Evolutionary conservation across 2,113 vertebrate species (phyloP), one percentile per base, ranked within the genome.

Genomic region (Chrysemys picta): DNA sequence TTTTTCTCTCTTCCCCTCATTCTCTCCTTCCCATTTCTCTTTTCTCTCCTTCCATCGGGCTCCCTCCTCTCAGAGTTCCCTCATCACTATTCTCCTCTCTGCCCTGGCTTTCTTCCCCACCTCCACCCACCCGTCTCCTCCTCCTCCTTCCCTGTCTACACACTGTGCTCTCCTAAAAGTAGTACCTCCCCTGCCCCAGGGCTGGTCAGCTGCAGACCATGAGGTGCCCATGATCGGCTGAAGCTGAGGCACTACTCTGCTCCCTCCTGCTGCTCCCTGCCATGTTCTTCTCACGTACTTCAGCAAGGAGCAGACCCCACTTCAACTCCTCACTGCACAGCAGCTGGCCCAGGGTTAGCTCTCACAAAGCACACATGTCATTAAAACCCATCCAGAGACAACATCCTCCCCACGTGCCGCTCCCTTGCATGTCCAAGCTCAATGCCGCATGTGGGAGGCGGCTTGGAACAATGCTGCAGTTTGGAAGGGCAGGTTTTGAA

Each of bases 281-380:
- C 62, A 78, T 53, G 56, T 6, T 76, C 90, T 53, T 21, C 38
- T 35, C 52, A 14, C 11, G 29, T 31, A 35, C n/a, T 12, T 65
- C 7, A 49, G 19, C 0, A 0, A 85, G 87, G 49, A 65, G 65
- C 53, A 65, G 78, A 31, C 47, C 79, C 75, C 45, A 9, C 47
- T 83, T 16, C 35, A 14, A 1, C 38, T 25, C 56, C 2, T 0
- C 35, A 24, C 49, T 54, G 27, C 75, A 76, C 0, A 1, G 42
- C 21, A 29, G 62, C 29, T 65, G 62, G 16, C 62, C 62, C 31
- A 29, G 22, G 59, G 10, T 24, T 21, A 62, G 62, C 27, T 31
- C 13, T 7, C 76, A 47, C 53, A 21, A 84, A 85, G 19, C 35
- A 24, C 45, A 3, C n/a, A n/a, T n/a, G 6, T 75, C 69, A 21